Percentiles rank a stretch among this genome's conserved stretches.
These are phyloP conservation scores for Ammodytes marinus DNA, from an alignment of 2,113 vertebrate species.

Conservation along the genomic window DNA sequence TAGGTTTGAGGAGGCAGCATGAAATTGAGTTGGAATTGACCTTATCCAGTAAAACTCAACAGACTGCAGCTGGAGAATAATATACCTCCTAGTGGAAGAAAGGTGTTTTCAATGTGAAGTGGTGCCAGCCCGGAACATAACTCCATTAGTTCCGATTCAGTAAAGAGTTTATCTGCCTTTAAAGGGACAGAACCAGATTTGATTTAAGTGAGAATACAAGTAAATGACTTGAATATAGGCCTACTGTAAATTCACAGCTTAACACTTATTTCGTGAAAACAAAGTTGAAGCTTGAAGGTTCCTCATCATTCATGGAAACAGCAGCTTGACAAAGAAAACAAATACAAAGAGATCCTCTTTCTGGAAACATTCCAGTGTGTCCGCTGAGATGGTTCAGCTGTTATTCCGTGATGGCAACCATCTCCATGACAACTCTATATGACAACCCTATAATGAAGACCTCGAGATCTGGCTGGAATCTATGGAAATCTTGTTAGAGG, in stretches of 20 bases:
- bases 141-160: background rate
- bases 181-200: background rate
- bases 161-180: background rate
- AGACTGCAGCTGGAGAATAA: constrained; percentile 19
- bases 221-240: too few relatives aligned
- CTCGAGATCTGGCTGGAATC: background rate
- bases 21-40: constrained; percentile 52
- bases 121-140: too few relatives aligned
- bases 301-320: background rate
- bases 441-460: background rate
- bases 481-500: background rate
- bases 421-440: background rate
- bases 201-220: background rate
- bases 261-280: background rate
- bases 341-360: background rate
- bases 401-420: background rate
- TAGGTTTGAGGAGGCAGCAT: constrained; percentile 17
- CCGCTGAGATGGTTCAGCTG: background rate
- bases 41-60: constrained; percentile 43
- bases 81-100: constrained; percentile 22
- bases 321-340: background rate
- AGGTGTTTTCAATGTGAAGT: background rate
- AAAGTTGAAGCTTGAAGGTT: background rate
- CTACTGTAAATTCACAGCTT: background rate
- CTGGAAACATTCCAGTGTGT: background rate